Percentiles rank a stretch among this genome's conserved stretches.
phyloP scores from a whole-genome alignment of 92 coral and sea anemone genomes.

The Palythoa grandis region DNA sequence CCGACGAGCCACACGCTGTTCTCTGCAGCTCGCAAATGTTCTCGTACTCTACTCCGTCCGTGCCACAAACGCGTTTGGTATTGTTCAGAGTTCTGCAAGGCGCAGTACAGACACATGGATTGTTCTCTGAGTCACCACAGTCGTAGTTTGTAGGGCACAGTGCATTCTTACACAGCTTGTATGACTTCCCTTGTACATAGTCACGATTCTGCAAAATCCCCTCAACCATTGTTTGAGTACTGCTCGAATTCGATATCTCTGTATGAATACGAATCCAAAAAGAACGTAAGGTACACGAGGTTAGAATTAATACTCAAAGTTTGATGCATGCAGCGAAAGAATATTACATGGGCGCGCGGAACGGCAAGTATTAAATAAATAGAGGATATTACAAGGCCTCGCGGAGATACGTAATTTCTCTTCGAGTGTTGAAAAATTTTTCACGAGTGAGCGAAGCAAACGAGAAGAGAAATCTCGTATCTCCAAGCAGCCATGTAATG shows the following conservation, averaged over 20 bases:
- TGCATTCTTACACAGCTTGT: constrained; percentile 5
- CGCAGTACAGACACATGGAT: neutral
- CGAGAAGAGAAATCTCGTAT: no score
- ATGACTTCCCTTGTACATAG: neutral
- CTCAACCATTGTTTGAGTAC: neutral
- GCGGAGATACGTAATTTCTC: no score
- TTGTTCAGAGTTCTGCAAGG: neutral
- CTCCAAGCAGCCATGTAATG: no score
- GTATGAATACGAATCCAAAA: neutral
- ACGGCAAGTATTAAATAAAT: no score
- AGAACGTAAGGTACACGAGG: neutral
- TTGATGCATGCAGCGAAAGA: no score
- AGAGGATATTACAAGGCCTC: no score
- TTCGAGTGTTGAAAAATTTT: no score
- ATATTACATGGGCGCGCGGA: no score
- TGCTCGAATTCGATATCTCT: neutral
- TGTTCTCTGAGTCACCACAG: constrained; percentile 1
- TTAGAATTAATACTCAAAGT: no score
- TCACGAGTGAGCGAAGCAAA: no score
- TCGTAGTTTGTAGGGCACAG: constrained; percentile 31
- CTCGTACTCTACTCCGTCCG: constrained; percentile 26
- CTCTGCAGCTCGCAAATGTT: constrained; percentile 20
- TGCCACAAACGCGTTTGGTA: constrained; percentile 12
- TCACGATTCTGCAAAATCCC: no score
- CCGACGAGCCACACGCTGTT: constrained; percentile 21